A percentile compares a stretch with the other conserved stretches of the same genome.
Conservation (phyloP, 1,140 invertebrate genomes). For the Laupala kohalensis region DNA sequence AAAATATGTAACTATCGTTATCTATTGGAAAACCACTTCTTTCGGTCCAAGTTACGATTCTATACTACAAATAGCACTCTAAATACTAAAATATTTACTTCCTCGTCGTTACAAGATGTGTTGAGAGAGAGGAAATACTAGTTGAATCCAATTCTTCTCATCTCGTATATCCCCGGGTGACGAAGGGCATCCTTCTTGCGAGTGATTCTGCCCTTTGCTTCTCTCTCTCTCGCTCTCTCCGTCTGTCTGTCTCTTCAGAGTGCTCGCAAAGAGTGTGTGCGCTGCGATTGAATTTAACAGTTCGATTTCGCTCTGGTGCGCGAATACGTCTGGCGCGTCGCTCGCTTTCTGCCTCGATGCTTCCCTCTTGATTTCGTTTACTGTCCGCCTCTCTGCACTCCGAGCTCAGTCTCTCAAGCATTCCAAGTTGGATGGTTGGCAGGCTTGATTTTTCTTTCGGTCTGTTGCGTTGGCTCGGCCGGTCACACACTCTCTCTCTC, state of each 20-base stretch:
- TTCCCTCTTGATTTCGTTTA: neutral
- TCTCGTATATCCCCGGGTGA: too few species aligned
- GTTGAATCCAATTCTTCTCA: too few species aligned
- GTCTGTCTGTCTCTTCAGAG: neutral
- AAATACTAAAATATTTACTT: too few species aligned
- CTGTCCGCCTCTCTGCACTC: neutral
- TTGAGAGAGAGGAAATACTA: too few species aligned
- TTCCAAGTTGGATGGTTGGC: too few species aligned
- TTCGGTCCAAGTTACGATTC: too few species aligned
- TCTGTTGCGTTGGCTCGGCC: neutral
- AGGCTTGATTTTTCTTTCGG: neutral
- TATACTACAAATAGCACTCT: too few species aligned
- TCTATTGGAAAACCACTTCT: too few species aligned
- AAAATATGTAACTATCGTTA: too few species aligned
- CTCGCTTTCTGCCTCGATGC: neutral
- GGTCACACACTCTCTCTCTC: neutral
- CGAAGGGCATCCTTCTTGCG: too few species aligned
- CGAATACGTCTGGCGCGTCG: neutral
- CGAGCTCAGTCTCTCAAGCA: too few species aligned
- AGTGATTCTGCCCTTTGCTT: neutral
- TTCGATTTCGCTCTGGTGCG: neutral
- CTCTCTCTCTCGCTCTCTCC: neutral
- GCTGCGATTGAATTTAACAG: neutral
- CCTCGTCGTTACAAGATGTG: too few species aligned
- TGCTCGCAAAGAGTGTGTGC: neutral